A percentile compares a stretch with the other conserved stretches of the same genome.
Evolutionary conservation across 2,888 invertebrate species (phyloP).

Genomic region (Adelphocoris suturalis): DNA sequence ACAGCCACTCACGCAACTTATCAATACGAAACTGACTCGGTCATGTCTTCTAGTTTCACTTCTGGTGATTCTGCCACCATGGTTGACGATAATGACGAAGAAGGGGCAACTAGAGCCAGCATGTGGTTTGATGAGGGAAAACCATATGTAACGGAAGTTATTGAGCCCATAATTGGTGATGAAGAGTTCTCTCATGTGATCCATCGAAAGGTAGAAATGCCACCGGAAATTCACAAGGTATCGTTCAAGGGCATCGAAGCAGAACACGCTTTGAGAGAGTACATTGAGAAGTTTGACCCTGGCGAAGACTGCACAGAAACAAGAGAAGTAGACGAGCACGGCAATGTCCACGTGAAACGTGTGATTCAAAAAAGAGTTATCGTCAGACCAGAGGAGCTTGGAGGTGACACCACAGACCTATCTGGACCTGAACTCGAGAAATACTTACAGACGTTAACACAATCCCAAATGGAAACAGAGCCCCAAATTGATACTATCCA

Average conservation of each 20-base stretch:
- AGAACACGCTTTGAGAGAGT: conserved; percentile 80
- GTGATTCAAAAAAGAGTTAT: conserved; percentile 80
- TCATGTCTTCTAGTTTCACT: conserved; percentile 91
- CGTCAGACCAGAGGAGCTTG: conserved; percentile 77
- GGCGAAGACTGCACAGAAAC: conserved; percentile 81
- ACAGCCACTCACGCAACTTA: conserved; percentile 91
- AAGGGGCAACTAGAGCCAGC: conserved; percentile 79
- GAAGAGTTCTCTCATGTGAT: conserved; percentile 80
- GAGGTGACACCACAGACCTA: conserved; percentile 74
- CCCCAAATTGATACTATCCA: conserved; percentile 57
- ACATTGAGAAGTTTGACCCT: conserved; percentile 80
- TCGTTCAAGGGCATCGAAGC: conserved; percentile 81
- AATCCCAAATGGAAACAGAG: conserved; percentile 71
- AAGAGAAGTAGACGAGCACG: conserved; percentile 80
- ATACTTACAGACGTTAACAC: conserved; percentile 77
- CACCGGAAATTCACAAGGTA: conserved; percentile 80
- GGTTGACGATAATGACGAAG: conserved; percentile 87
- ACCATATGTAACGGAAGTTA: conserved; percentile 80
- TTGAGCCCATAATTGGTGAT: conserved; percentile 79
- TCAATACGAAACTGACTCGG: conserved; percentile 90
- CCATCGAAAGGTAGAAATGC: conserved; percentile 80
- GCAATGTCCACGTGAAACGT: conserved; percentile 81
- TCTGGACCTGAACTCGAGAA: conserved; percentile 77
- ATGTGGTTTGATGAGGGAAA: conserved; percentile 80
- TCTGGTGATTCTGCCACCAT: conserved; percentile 91